Evolutionary conservation across 2,888 invertebrate species (phyloP).

Genomic region (Punctoribates punctum): DNA sequence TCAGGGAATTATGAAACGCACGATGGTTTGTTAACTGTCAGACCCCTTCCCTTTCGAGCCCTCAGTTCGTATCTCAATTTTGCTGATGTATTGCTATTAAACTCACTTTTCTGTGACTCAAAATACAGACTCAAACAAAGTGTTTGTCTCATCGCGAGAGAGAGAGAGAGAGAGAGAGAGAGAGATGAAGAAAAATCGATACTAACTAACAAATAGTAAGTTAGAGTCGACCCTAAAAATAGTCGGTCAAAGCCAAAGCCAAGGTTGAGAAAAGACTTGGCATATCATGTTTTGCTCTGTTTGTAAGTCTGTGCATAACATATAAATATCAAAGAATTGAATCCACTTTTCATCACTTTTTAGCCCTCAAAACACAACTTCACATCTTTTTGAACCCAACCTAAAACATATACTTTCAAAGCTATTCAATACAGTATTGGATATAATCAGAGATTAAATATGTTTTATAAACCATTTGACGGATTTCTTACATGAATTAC

Average conservation of each 20-base stretch:
- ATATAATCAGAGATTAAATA: no score
- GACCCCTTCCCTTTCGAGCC: conserved; percentile 11
- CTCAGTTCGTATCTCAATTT: conserved; percentile 28
- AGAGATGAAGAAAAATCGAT: conserved; percentile 24
- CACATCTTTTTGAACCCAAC: no score
- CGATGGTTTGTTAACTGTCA: conserved; percentile 30
- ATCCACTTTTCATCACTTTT: no score
- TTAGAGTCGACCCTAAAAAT: conserved; percentile 25
- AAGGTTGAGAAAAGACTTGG: conserved; percentile 24
- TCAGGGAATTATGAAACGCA: conserved; percentile 30
- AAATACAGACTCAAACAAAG: conserved; percentile 17
- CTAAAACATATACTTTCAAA: no score
- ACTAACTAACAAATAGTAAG: conserved; percentile 10
- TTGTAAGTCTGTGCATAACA: not conserved
- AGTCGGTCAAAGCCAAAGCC: conserved; percentile 34
- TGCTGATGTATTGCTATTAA: conserved; percentile 35
- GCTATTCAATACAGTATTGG: no score
- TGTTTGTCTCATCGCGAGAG: not conserved
- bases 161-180: not conserved
- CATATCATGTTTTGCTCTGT: not conserved
- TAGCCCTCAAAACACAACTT: no score
- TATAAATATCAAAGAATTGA: no score
- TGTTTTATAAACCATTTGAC: no score
- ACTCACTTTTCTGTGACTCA: conserved; percentile 13
- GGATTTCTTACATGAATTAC: no score